These are phyloP conservation scores for Stomatorhinus walkeri DNA, from an alignment of 2,797 vertebrate species.

Conservation along the genomic window DNA sequence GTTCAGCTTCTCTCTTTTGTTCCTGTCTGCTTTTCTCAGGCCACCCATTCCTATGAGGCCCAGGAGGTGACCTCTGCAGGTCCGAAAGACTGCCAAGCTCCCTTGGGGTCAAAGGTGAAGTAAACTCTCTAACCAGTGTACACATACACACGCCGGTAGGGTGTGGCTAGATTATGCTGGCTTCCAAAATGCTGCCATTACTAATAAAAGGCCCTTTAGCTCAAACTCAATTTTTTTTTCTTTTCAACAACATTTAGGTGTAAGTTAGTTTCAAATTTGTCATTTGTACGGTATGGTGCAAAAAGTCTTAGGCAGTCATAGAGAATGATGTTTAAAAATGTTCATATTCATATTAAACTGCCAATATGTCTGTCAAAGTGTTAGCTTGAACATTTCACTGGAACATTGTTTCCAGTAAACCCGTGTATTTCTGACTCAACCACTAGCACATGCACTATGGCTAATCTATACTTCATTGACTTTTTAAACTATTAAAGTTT, in stretches of 20 bases:
- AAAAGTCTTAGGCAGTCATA: background rate
- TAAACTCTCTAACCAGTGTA: background rate
- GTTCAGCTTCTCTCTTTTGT: background rate
- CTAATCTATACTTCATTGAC: background rate
- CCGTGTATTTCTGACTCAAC: background rate
- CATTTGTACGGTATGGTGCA: background rate
- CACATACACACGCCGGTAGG: background rate
- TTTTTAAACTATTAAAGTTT: background rate
- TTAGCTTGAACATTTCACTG: background rate
- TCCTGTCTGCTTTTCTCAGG: slow-evolving; percentile 40
- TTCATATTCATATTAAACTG: background rate
- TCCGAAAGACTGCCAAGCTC: slow-evolving; percentile 39
- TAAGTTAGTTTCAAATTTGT: background rate
- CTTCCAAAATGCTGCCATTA: background rate
- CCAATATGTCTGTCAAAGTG: background rate
- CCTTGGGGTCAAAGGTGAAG: slow-evolving; percentile 54
- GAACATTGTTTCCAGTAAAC: background rate
- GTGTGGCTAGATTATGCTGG: background rate
- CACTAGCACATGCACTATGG: background rate
- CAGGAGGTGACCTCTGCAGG: slow-evolving; percentile 54
- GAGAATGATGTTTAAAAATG: background rate
- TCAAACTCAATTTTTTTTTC: background rate
- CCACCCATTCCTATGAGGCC: slow-evolving; percentile 60
- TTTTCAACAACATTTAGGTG: background rate
- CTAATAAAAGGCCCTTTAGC: background rate